phyloP scores from a whole-genome alignment of 2,888 invertebrate species.

The Unio pictorum region DNA sequence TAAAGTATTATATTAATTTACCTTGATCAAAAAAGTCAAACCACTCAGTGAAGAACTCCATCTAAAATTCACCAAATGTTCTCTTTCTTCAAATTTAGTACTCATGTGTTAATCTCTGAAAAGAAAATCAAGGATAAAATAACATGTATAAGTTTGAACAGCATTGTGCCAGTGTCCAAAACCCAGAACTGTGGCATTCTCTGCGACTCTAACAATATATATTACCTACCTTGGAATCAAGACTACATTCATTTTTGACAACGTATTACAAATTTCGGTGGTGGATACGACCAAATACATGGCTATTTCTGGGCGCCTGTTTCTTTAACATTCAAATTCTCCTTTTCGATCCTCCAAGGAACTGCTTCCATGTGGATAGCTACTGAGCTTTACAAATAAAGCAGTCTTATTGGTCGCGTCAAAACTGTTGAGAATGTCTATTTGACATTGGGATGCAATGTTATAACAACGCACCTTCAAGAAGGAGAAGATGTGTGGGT shows the following conservation, averaged over 20 bases:
- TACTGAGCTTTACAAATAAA: conserved; percentile 10
- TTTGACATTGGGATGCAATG: conserved; percentile 11
- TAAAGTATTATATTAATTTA: no score
- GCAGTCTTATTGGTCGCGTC: conserved; percentile 11
- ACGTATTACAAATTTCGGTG: conserved; percentile 14
- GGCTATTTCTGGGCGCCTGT: conserved; percentile 17
- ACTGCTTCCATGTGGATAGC: conserved; percentile 10
- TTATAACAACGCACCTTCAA: conserved; percentile 10
- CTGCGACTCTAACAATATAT: conserved; percentile 15
- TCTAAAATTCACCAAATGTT: neutral
- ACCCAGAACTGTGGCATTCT: conserved; percentile 11
- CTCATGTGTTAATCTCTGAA: neutral
- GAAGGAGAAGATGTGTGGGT: conserved; percentile 20
- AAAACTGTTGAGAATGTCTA: conserved; percentile 11
- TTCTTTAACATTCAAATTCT: conserved; percentile 16
- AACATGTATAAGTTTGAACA: conserved; percentile 1
- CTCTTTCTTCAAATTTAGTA: neutral
- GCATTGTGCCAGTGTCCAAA: conserved; percentile 14
- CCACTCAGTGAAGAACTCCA: no score
- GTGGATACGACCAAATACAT: conserved; percentile 11
- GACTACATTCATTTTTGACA: conserved; percentile 14
- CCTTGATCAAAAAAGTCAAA: no score
- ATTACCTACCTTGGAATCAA: conserved; percentile 6
- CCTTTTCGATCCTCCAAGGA: conserved; percentile 15
- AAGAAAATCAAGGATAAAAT: neutral